These are phyloP conservation scores for Hemitrygon akajei DNA, from an alignment of 2,797 vertebrate species.

Conservation along the genomic window DNA sequence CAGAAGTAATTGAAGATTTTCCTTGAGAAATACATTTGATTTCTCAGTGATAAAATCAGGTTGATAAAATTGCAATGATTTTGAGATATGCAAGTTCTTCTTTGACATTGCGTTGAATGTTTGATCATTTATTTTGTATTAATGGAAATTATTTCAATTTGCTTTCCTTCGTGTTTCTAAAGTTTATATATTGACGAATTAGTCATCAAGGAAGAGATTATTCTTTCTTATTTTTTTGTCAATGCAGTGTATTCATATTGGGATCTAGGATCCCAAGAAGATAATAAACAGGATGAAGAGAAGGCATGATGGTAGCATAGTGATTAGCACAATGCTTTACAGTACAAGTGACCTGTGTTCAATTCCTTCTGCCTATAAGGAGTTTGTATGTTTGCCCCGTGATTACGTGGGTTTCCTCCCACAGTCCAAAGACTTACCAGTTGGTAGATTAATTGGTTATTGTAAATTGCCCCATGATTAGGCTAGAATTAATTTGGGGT, in stretches of 20 bases:
- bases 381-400: too few species aligned
- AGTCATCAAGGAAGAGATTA: neutral
- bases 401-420: too few species aligned
- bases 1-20: neutral
- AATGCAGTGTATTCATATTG: neutral
- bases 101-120: neutral
- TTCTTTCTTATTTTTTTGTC: neutral
- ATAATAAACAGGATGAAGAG: too few species aligned
- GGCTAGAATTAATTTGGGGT: too few species aligned
- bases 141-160: neutral
- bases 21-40: neutral
- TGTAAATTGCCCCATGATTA: too few species aligned
- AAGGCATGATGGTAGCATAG: too few species aligned
- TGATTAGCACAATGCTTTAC: too few species aligned
- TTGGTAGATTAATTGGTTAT: too few species aligned
- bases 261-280: too few species aligned
- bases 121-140: neutral
- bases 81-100: neutral
- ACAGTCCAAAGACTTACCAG: too few species aligned
- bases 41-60: neutral
- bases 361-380: too few species aligned
- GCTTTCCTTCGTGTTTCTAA: neutral
- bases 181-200: neutral
- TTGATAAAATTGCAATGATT: neutral
- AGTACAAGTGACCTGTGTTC: too few species aligned